phyloP scores from a whole-genome alignment of 2,113 vertebrate genomes.

The Raja brachyura region DNA sequence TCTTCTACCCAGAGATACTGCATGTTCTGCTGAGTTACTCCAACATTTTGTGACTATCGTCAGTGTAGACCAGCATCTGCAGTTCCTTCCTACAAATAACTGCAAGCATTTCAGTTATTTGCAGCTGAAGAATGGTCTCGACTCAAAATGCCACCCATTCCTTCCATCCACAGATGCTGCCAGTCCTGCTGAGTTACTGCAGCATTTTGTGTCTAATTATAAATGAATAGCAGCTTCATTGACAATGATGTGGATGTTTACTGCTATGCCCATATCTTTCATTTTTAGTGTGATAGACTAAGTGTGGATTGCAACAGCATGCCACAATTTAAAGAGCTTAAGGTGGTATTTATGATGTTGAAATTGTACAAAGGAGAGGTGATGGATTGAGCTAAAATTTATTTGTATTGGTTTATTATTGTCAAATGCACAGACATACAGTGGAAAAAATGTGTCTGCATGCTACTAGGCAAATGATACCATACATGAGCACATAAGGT shows the following conservation, averaged over 20 bases:
- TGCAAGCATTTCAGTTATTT: not conserved
- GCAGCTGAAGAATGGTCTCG: no score
- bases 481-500: no score
- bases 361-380: not conserved
- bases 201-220: not conserved
- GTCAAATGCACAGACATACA: no score
- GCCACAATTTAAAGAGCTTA: not conserved
- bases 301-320: not conserved
- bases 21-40: no score
- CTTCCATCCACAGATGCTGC: no score
- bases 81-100: not conserved
- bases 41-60: no score
- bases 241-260: not conserved
- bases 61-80: no score
- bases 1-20: no score
- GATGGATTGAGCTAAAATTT: not conserved
- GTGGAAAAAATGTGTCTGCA: no score
- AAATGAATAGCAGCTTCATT: constrained; percentile 15
- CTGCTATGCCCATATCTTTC: not conserved
- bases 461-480: no score
- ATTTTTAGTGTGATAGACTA: not conserved
- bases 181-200: no score
- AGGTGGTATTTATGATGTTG: not conserved
- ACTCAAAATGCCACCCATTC: no score
- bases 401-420: not conserved